phyloP scores from a whole-genome alignment of 2,888 invertebrate species.

The Athalia rosae region DNA sequence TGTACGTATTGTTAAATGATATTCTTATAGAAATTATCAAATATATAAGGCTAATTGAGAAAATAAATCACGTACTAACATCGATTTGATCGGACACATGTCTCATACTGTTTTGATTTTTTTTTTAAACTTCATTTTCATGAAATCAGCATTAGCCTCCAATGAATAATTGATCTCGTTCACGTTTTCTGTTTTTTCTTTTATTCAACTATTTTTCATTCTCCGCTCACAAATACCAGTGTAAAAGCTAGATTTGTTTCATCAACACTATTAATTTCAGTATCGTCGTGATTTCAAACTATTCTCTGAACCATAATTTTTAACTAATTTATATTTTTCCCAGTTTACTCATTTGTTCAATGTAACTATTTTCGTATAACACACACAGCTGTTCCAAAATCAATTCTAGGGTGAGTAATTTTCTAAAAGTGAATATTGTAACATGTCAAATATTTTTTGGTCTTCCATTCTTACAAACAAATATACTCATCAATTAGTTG shows the following conservation, averaged over 20 bases:
- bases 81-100: not conserved
- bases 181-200: no score
- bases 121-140: not conserved
- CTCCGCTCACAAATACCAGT: no score
- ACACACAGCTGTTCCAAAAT: not conserved
- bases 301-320: not conserved
- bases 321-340: not conserved
- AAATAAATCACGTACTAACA: not conserved
- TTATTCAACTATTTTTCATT: no score
- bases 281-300: constrained; percentile 11
- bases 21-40: constrained; percentile 67
- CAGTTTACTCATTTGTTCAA: not conserved
- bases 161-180: not conserved
- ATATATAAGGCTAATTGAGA: constrained; percentile 45
- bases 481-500: no score
- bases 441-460: not conserved
- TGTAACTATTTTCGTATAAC: not conserved
- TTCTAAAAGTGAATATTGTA: constrained; percentile 12
- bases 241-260: not conserved
- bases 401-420: constrained; percentile 9
- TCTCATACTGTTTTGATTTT: not conserved
- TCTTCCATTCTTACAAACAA: not conserved
- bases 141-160: not conserved
- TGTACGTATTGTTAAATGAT: constrained; percentile 68
- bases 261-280: not conserved